phyloP scores from a whole-genome alignment of 2,888 invertebrate species.

The Cheilosia vernalis region DNA sequence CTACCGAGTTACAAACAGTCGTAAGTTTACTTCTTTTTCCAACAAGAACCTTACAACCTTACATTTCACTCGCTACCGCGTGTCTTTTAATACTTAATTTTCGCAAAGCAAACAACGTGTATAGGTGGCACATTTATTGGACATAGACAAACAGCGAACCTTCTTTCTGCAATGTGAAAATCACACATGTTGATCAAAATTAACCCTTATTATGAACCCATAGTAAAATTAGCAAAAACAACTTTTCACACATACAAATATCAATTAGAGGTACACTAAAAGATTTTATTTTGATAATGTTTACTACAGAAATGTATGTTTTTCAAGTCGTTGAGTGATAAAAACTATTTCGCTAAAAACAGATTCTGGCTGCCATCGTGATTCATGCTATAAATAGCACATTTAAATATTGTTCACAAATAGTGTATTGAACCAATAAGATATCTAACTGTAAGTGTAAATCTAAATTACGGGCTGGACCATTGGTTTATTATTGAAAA shows the following conservation, averaged over 20 bases:
- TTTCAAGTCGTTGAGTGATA: not conserved
- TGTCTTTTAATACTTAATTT: no score
- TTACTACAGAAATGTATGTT: not conserved
- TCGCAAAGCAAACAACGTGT: no score
- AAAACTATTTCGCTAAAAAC: not conserved
- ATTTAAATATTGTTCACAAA: not conserved
- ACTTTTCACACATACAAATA: not conserved
- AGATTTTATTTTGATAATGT: not conserved
- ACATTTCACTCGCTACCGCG: no score
- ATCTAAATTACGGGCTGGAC: not conserved
- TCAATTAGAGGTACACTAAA: slow-evolving; percentile 34
- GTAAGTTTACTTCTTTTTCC: no score
- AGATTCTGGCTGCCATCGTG: not conserved
- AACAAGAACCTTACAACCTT: no score
- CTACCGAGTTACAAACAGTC: no score
- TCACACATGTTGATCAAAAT: not conserved
- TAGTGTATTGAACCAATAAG: not conserved
- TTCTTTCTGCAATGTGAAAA: no score
- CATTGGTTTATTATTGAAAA: not conserved
- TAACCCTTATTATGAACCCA: not conserved
- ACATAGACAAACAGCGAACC: no score
- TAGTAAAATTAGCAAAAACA: not conserved
- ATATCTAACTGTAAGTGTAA: not conserved
- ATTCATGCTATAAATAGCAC: not conserved
- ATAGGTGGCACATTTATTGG: no score